Conservation (phyloP, 2,797 vertebrate species). For the Sebastes variabilis region DNA sequence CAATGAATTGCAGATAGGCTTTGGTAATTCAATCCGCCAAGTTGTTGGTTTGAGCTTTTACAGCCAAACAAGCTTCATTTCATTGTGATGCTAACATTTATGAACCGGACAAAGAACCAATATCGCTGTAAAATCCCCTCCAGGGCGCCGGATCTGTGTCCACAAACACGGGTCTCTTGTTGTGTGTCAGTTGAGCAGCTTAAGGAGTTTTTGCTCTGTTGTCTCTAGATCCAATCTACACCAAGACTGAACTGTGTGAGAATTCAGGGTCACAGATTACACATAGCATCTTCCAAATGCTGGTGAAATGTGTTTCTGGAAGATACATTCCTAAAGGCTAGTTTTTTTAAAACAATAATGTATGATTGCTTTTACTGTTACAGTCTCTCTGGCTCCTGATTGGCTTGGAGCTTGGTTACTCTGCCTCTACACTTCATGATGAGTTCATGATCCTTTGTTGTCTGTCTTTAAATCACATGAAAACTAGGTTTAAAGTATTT, state of each 20-base stretch:
- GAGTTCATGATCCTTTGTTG: neutral
- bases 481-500: neutral
- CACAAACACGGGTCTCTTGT: constrained; percentile 2
- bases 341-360: neutral
- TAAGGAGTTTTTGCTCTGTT: constrained; percentile 12
- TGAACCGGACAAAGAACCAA: constrained; percentile 31
- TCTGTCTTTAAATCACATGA: neutral
- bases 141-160: neutral
- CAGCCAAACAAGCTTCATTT: constrained; percentile 38
- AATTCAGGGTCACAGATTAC: neutral
- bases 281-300: neutral
- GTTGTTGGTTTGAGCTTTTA: constrained; percentile 56
- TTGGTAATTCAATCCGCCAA: constrained; percentile 52
- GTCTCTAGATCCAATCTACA: neutral
- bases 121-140: constrained; percentile 19
- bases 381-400: neutral
- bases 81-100: constrained; percentile 39
- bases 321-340: neutral
- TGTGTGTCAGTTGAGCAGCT: constrained; percentile 21
- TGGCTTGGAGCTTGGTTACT: neutral
- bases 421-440: neutral
- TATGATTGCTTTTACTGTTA: neutral
- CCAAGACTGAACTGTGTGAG: neutral
- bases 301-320: neutral
- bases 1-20: constrained; percentile 59